These are phyloP conservation scores for Wiebesia pumilae DNA, from an alignment of 1,140 invertebrate species.

Conservation along the genomic window DNA sequence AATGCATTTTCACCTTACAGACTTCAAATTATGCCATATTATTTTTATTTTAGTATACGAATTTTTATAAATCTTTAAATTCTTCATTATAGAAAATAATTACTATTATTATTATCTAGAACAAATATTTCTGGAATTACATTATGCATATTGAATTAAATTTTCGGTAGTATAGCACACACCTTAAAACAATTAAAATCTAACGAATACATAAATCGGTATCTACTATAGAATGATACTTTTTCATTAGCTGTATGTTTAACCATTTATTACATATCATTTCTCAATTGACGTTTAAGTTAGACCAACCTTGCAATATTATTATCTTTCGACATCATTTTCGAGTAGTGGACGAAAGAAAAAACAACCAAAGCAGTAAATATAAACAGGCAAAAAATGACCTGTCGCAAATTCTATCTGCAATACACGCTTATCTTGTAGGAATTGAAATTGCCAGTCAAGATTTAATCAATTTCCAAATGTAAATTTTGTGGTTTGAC, in stretches of 20 bases:
- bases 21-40: neutral
- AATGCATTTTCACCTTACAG: too few relatives aligned
- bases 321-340: constrained; percentile 36
- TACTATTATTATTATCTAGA: too few relatives aligned
- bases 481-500: neutral
- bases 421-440: neutral
- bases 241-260: neutral
- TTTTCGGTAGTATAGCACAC: neutral
- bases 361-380: constrained; percentile 15
- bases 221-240: neutral
- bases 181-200: neutral
- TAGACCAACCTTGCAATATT: neutral
- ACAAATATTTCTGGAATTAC: neutral
- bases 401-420: neutral
- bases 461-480: constrained; percentile 14
- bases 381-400: constrained; percentile 18
- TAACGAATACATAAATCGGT: neutral
- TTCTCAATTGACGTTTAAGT: constrained; percentile 13
- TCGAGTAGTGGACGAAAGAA: neutral
- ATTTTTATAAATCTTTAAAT: too few relatives aligned
- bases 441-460: neutral
- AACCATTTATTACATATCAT: constrained; percentile 36
- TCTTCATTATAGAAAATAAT: too few relatives aligned
- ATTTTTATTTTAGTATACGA: neutral
- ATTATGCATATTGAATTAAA: neutral